Base-by-base conservation (phyloP, 2,888 invertebrate genomes). In the Linhomoeus sp. region DNA sequence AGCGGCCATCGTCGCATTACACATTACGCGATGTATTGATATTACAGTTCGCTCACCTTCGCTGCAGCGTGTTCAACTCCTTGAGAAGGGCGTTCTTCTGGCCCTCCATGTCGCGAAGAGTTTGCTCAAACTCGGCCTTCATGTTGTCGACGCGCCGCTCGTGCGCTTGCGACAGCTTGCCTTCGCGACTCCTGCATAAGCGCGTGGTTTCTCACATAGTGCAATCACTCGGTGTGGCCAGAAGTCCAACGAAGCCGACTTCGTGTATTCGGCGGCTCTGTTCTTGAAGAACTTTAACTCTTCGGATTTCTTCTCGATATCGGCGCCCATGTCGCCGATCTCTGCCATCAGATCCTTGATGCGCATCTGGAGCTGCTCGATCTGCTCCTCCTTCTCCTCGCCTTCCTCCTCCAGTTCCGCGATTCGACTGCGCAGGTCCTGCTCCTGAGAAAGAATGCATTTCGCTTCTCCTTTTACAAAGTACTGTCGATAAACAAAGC, bases 281-380 rank as follows among this genome's bases (percentile, higher is more conserved):
- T 54, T 52, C 19, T 46, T 51, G 25, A 59, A 54, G 20, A 54
- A 45, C 38, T 54, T 50, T 29, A 59, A 44, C 40, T 57, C 54
- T 12, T 53, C 53, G 17, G 49, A 56, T 39, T 58, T 58, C 43
- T 54, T 51, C 26, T 54, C 51, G 19, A 58, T 45, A 42, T 59
- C 54, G 35, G 49, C 50, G 37, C 53, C 54, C 29, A 56, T 52
- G 15, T 41, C 48, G 1, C 47, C 50, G 45, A 59, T 47, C 41
- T 59, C 57, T 1, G 53, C 51, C 7, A 50, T 45, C 45, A 59
- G 52, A 15, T 22, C 29, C 37, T 49, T 36, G 20, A 53, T 33
- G 22, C 37, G 37, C 37, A n/a, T 17, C 17, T 37, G 17, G 9
- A 41, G 41, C 39, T 51, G 20, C 40, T 47, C 40, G 23, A 52